These are phyloP conservation scores for Hemibagrus wyckioides DNA, from an alignment of 2,113 vertebrate genomes.

Conservation along the genomic window DNA sequence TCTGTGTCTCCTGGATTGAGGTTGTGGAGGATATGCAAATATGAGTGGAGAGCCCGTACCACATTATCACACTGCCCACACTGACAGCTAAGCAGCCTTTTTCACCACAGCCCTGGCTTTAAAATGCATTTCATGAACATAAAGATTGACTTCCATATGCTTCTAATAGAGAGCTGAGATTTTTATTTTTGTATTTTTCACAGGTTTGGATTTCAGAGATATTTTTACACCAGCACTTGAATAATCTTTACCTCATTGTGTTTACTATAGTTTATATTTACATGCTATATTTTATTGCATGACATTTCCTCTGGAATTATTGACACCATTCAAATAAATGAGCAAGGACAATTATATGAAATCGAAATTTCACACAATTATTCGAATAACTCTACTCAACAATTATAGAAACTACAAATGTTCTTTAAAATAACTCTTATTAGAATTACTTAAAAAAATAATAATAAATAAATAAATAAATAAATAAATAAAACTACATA, in stretches of 20 bases:
- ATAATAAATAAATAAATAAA: background rate
- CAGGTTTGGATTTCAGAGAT: background rate
- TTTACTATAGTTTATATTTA: background rate
- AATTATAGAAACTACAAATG: background rate
- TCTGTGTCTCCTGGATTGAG: conserved; percentile 13
- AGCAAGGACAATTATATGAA: background rate
- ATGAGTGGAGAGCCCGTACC: conserved; percentile 9
- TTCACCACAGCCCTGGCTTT: background rate
- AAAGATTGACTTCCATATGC: background rate
- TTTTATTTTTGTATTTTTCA: background rate
- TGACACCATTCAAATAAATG: background rate
- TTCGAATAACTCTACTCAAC: background rate
- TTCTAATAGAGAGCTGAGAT: background rate
- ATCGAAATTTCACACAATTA: background rate
- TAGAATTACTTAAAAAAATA: background rate
- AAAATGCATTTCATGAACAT: background rate
- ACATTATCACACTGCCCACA: conserved; percentile 12
- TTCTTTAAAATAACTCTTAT: background rate
- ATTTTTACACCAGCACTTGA: background rate
- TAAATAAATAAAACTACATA: background rate
- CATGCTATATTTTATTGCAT: background rate
- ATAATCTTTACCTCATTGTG: background rate
- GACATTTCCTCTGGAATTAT: background rate
- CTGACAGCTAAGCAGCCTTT: background rate
- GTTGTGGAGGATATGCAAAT: conserved; percentile 42